Evolutionary conservation across 2,797 vertebrate genomes (phyloP).

Genomic region (Cyclopterus lumpus): DNA sequence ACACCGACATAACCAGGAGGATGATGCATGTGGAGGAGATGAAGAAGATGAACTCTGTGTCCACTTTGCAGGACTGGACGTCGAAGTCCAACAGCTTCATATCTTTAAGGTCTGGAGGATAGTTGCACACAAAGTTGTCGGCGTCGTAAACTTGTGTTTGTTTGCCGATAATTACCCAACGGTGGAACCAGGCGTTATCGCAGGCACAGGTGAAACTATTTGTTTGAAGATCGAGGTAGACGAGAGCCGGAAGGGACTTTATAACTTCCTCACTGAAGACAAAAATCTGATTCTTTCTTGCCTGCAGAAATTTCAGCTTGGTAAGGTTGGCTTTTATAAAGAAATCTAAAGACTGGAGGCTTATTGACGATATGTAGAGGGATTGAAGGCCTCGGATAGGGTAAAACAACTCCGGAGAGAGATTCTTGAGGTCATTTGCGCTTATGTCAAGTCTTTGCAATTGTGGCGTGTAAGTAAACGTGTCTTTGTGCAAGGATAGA

Average conservation of each 20-base stretch:
- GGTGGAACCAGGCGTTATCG: slow-evolving; percentile 63
- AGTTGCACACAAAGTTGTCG: slow-evolving; percentile 70
- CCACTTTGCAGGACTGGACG: slow-evolving; percentile 31
- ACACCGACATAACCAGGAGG: slow-evolving; percentile 53
- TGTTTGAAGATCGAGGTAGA: slow-evolving; percentile 65
- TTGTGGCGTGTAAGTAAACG: slow-evolving; percentile 66
- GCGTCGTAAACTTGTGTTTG: slow-evolving; percentile 72
- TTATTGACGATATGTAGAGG: slow-evolving; percentile 65
- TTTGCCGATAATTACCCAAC: slow-evolving; percentile 47
- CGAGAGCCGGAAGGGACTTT: slow-evolving; percentile 50
- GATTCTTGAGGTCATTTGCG: slow-evolving; percentile 59
- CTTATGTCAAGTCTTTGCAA: slow-evolving; percentile 70
- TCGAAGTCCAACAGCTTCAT: slow-evolving; percentile 68
- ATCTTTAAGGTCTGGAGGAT: slow-evolving; percentile 51
- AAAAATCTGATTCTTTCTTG: slow-evolving; percentile 61
- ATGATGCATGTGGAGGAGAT: slow-evolving; percentile 35
- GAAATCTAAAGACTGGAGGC: slow-evolving; percentile 75
- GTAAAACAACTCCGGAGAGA: slow-evolving; percentile 61
- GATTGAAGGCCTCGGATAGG: slow-evolving; percentile 60
- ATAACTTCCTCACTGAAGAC: slow-evolving; percentile 50
- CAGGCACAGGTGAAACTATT: slow-evolving; percentile 79
- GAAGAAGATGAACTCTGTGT: slow-evolving; percentile 59
- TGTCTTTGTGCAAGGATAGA: slow-evolving; percentile 40
- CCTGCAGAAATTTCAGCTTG: slow-evolving; percentile 71
- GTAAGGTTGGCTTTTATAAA: slow-evolving; percentile 60